Base-by-base conservation (phyloP, 2,888 invertebrate genomes). In the Stenolophus ochropezus region DNA sequence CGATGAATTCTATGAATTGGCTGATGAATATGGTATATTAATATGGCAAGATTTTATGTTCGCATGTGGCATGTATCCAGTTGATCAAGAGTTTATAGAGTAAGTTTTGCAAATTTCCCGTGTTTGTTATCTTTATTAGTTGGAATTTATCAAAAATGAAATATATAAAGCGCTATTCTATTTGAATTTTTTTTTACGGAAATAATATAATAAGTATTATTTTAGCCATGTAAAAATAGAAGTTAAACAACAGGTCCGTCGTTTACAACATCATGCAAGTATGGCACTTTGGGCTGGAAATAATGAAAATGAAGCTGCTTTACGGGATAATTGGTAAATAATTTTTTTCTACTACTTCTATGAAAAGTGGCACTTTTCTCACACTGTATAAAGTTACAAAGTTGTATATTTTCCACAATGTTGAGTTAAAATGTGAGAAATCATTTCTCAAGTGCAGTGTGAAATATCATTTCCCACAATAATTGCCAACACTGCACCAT, bases 31-130 rank as follows among this genome's bases (percentile, higher is more conserved):
- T 73, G 99, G 99, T 0, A 94, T 99, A 65, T 91, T 99, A 86
- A 94, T 99, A 79, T 99, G 98, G 98, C 98, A 99, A 89, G 99
- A 99, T 89, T 94, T 98, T 87, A 96, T 98, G 94, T 99, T 98
- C 88, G 98, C 98, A 0, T 98, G 97, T 87, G 93, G 96, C 18
- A 95, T 99, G 94, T 99, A 99, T 89, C 98, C 98, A 0, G 91
- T 93, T 0, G 92, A 93, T 81, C 86, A 89, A 0, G 90, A 91
- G 0, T 99, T 96, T 89, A 90, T 98, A 21, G 86, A 90, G 89
- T 93, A 89, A 87, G 89, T 85, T 11, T 42, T 8, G 11, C 33
- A 42, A 42, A 42, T 42, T n/a, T n/a, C n/a, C n/a, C n/a, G n/a
- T n/a, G n/a, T n/a, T n/a, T n/a, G n/a, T n/a, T n/a, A n/a, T n/a